Evolutionary conservation across 2,888 invertebrate species (phyloP), one percentile per base, ranked within the genome.

Genomic region (Coelopa pilipes): DNA sequence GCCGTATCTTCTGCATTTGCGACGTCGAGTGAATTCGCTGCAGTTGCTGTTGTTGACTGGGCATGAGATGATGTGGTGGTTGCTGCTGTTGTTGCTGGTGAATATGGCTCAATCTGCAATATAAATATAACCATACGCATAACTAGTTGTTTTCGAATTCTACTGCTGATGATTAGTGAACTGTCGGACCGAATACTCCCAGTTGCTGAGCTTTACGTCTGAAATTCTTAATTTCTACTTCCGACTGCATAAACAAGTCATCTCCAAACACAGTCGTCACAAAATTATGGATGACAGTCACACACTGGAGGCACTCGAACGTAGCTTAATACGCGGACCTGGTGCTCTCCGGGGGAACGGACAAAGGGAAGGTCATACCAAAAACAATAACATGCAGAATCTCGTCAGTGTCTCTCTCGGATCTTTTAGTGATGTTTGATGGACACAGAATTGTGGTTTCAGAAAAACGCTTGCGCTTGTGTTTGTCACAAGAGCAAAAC

Each of bases 1-100:
- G 76, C 10, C 74, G 76, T 1, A 76, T 67, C 45, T 76, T 76
- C 71, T 76, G 76, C 68, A 74, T 70, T 70, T 75, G 74, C 53
- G 75, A 60, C 9, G 63, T 69, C 15, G 63, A 60, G 45, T 72
- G 72, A 60, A 74, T 50, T 17, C 63, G 34, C n/a, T 66, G 66
- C 19, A 66, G n/a, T 66, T 49, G 63, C 47, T 70, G 53, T 69
- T 69, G 70, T 62, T 70, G 70, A 17, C 65, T 45, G 45, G 63
- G 72, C 24, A 72, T 66, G 47, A 59, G 71, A 49, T 76, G 74
- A 45, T 75, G 73, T 21, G 47, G 63, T 47, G 73, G 73, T 24
- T 67, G 73, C 17, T 72, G 75, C n/a, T 68, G 74, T 65, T 65
- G 72, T 53, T 49, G 70, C 19, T 47, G 70, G 45, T 71, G 71